Percentiles rank a stretch among this genome's conserved stretches.
Conservation (phyloP, 2,888 invertebrate species). For the Pseudolycoriella hygida region DNA sequence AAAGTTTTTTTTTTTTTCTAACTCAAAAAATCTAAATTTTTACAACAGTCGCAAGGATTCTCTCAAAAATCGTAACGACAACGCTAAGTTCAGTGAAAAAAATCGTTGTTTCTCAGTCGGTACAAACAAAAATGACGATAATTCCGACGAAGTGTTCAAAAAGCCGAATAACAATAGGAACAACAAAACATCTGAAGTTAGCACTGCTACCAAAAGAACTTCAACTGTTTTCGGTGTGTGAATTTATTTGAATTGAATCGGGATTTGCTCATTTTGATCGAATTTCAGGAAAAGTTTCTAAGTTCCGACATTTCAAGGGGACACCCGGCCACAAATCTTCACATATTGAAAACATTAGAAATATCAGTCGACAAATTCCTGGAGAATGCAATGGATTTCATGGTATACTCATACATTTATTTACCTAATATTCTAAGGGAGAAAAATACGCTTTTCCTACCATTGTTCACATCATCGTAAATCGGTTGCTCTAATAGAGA, state of each 20-base stretch:
- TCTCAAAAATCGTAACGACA: slow-evolving; percentile 5
- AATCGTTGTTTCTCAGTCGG: slow-evolving; percentile 20
- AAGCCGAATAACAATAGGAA: slow-evolving; percentile 11
- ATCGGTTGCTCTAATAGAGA: too few relatives aligned
- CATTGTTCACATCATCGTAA: too few relatives aligned
- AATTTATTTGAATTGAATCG: too few relatives aligned
- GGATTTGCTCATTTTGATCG: slow-evolving; percentile 4
- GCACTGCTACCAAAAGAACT: slow-evolving; percentile 58
- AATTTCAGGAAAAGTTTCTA: slow-evolving; percentile 56
- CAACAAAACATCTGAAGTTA: slow-evolving; percentile 31
- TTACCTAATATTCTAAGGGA: too few relatives aligned
- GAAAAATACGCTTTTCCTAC: too few relatives aligned
- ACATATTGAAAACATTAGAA: slow-evolving; percentile 81
- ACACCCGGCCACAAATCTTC: slow-evolving; percentile 78
- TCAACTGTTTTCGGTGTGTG: slow-evolving; percentile 63
- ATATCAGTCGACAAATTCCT: slow-evolving; percentile 77
- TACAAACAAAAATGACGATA: slow-evolving; percentile 2
- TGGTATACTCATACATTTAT: too few relatives aligned
- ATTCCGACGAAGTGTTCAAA: slow-evolving; percentile 7
- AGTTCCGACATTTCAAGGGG: slow-evolving; percentile 84
- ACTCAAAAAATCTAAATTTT: neutral
- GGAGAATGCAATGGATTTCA: slow-evolving; percentile 91
- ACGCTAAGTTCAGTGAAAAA: slow-evolving; percentile 36
- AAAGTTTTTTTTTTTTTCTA: neutral
- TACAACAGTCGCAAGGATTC: slow-evolving; percentile 6